Conservation (phyloP, 2,797 vertebrate genomes). For the Cottoperca gobio region DNA sequence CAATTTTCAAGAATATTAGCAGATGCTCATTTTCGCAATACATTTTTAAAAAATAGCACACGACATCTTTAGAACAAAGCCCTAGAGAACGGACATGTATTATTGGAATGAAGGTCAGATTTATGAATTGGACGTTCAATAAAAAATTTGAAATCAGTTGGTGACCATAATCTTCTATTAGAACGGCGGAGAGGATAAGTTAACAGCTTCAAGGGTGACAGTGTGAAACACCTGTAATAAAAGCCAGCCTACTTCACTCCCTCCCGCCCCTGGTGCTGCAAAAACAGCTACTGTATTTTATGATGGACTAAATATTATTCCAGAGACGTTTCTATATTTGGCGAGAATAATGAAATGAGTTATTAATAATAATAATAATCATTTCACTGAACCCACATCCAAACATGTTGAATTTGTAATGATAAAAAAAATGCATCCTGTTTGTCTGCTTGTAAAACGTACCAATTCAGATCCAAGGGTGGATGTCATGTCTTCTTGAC, state of each 20-base stretch:
- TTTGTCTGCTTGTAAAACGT: not conserved
- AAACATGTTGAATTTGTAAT: not conserved
- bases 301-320: not conserved
- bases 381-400: not conserved
- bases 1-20: not conserved
- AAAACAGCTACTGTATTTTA: not conserved
- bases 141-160: not conserved
- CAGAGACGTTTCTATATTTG: not conserved
- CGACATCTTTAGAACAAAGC: not conserved
- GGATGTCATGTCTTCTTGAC: not conserved
- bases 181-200: slow-evolving; percentile 1
- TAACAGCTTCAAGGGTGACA: slow-evolving; percentile 8
- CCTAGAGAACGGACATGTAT: not conserved
- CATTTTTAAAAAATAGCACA: not conserved
- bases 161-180: not conserved
- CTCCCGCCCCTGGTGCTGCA: not conserved
- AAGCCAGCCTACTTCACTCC: not conserved
- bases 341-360: not conserved
- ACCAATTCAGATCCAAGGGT: too few species aligned
- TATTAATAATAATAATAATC: not conserved
- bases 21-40: not conserved
- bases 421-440: too few species aligned
- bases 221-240: slow-evolving; percentile 25
- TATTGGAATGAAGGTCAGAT: not conserved
- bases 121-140: not conserved